These are phyloP conservation scores for Ibycter americanus DNA, from an alignment of 2,797 vertebrate genomes.

Conservation along the genomic window DNA sequence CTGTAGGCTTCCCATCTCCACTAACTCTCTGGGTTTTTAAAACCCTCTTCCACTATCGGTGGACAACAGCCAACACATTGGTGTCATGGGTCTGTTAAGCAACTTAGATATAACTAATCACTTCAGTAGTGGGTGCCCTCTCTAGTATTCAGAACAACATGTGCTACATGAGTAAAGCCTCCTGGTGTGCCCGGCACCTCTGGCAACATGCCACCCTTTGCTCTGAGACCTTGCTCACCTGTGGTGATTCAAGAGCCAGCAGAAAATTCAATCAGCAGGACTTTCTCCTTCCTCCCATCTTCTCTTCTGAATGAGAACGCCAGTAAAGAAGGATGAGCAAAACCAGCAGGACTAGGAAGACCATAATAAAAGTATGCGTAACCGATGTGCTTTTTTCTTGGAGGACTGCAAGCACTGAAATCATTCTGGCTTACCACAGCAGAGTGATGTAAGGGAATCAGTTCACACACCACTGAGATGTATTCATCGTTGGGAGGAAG, in stretches of 20 bases:
- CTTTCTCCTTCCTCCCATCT: background rate
- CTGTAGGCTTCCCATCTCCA: background rate
- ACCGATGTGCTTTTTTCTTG: background rate
- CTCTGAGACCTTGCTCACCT: background rate
- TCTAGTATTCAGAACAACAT: background rate
- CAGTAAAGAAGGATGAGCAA: background rate
- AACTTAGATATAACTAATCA: background rate
- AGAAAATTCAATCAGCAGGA: background rate
- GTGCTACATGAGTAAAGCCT: background rate
- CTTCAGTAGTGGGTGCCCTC: background rate
- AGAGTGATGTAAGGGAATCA: background rate
- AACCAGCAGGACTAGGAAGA: background rate
- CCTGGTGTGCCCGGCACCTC: background rate
- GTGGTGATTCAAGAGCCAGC: background rate
- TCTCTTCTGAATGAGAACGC: background rate
- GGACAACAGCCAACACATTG: background rate
- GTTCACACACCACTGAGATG: background rate
- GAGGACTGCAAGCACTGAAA: background rate
- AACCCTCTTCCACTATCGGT: background rate
- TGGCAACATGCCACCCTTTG: background rate
- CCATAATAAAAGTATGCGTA: background rate
- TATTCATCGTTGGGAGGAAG: background rate
- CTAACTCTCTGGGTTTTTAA: background rate
- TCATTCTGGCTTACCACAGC: background rate
- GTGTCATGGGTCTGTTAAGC: background rate